A percentile compares a stretch with the other conserved stretches of the same genome.
Conservation (phyloP, 1,140 invertebrate species). For the Halyomorpha halys region DNA sequence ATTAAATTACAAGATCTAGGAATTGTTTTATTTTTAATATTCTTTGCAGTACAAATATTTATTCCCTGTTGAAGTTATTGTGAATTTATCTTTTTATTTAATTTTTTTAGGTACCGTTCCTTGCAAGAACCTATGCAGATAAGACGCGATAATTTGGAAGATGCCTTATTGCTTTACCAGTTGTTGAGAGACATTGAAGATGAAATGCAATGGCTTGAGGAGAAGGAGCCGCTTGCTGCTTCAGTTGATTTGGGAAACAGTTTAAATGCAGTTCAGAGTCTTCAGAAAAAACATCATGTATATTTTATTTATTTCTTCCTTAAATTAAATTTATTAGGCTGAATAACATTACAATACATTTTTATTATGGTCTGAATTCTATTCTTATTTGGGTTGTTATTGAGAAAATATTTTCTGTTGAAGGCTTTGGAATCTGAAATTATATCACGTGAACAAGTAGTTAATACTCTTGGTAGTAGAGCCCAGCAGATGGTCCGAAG, state of each 20-base stretch:
- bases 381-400: background rate
- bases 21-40: too few species aligned
- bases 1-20: too few species aligned
- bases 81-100: too few species aligned
- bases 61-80: too few species aligned
- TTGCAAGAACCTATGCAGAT: slow-evolving; percentile 84
- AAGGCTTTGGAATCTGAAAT: slow-evolving; percentile 70
- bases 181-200: slow-evolving; percentile 78
- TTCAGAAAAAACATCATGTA: slow-evolving; percentile 90
- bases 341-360: too few species aligned
- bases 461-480: slow-evolving; percentile 55
- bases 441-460: slow-evolving; percentile 66
- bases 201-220: slow-evolving; percentile 70
- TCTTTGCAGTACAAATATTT: too few species aligned
- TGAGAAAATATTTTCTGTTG: background rate
- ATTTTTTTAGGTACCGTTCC: slow-evolving; percentile 53
- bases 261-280: slow-evolving; percentile 82
- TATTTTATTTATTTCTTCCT: background rate
- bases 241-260: slow-evolving; percentile 67
- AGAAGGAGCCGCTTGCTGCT: slow-evolving; percentile 73
- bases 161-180: slow-evolving; percentile 72
- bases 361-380: too few species aligned
- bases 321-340: slow-evolving; percentile 8
- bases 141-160: slow-evolving; percentile 77
- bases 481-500: slow-evolving; percentile 69